Conservation (phyloP, 2,888 invertebrate genomes). For the Phlogophora meticulosa region DNA sequence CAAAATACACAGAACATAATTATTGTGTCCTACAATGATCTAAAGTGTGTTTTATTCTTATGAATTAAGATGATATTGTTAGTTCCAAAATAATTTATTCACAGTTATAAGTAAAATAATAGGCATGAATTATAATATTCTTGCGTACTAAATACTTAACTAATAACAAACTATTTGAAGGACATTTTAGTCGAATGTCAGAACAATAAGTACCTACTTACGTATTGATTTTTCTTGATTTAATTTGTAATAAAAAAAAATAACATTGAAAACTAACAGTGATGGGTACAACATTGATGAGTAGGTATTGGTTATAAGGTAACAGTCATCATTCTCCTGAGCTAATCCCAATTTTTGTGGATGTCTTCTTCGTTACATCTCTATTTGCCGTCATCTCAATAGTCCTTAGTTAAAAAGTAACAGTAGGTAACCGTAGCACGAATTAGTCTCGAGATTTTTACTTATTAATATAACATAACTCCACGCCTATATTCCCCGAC, state of each 20-base stretch:
- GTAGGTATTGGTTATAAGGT: not conserved
- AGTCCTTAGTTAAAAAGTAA: too few relatives aligned
- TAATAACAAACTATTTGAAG: slow-evolving; percentile 7
- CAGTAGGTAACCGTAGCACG: too few relatives aligned
- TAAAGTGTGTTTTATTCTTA: slow-evolving; percentile 13
- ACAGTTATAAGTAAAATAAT: not conserved
- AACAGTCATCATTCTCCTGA: too few relatives aligned
- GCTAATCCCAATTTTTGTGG: too few relatives aligned
- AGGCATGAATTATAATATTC: not conserved
- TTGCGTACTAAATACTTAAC: slow-evolving; percentile 10
- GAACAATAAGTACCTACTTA: not conserved
- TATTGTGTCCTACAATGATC: not conserved
- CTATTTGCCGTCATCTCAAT: too few relatives aligned
- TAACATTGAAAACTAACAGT: not conserved
- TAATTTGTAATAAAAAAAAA: not conserved
- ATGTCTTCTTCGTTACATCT: too few relatives aligned
- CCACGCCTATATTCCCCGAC: too few relatives aligned
- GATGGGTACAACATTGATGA: not conserved
- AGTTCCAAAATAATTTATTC: slow-evolving; percentile 31
- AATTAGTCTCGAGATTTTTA: too few relatives aligned
- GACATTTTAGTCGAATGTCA: slow-evolving; percentile 21
- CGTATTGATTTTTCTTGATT: not conserved
- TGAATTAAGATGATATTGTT: slow-evolving; percentile 6
- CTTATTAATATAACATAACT: too few relatives aligned
- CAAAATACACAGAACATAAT: not conserved